These are phyloP conservation scores for Nomada hirtipes DNA, from an alignment of 2,888 invertebrate genomes.

Conservation along the genomic window DNA sequence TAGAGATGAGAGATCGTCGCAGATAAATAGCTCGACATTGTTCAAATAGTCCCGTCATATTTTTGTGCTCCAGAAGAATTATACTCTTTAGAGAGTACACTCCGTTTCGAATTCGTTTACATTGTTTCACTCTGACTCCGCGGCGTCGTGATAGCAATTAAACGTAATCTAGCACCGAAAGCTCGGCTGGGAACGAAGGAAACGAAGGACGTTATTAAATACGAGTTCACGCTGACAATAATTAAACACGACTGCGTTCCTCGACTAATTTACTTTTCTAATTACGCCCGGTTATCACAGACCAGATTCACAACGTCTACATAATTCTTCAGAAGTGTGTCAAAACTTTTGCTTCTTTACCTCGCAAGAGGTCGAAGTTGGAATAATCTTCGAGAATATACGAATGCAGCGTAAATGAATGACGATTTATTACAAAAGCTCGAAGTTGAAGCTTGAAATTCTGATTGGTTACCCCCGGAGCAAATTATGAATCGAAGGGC, in stretches of 20 bases:
- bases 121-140: conserved; percentile 18
- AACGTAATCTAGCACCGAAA: conserved; percentile 37
- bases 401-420: no score
- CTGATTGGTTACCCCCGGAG: no score
- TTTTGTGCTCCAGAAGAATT: no score
- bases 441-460: no score
- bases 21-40: no score
- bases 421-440: no score
- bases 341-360: no score
- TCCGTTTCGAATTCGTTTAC: conserved; percentile 33
- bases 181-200: conserved; percentile 27
- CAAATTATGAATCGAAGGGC: neutral
- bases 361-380: no score
- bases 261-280: conserved; percentile 64
- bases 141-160: conserved; percentile 57
- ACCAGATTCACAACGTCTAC: neutral
- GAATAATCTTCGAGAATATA: no score
- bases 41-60: no score
- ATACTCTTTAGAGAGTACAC: neutral
- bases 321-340: no score
- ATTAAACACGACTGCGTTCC: conserved; percentile 62
- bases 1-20: conserved; percentile 29
- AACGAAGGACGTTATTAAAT: conserved; percentile 62
- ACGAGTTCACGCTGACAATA: conserved; percentile 39
- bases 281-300: conserved; percentile 31